Base-by-base conservation (phyloP, 2,888 invertebrate genomes). In the Pedicia rivosa region DNA sequence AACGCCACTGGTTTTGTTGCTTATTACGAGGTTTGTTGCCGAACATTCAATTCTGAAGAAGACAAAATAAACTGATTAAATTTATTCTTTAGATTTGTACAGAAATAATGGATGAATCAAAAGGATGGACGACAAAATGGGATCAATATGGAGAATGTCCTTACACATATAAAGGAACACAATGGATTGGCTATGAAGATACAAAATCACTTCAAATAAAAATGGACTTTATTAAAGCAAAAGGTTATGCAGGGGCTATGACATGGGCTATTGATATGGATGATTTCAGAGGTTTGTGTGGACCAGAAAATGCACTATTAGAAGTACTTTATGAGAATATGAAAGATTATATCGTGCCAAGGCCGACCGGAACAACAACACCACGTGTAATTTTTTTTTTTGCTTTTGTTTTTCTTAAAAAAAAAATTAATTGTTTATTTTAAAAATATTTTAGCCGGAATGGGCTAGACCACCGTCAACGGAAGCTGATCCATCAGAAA, bases 121-220 rank as follows among this genome's bases (percentile, higher is more conserved):
- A 72, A 6, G 78, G 72, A 3, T 90, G 90, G 90, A 82, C 79
- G 1, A 72, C 75, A 44, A 76, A 78, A 48, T 90, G 83, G 77
- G 90, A 90, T 51, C 75, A 79, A 20, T 62, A 68, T 20, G 90
- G 88, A 37, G 77, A 72, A 59, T 82, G 81, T 39, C 90, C 90
- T 2, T 90, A 79, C 53, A 77, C 83, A 1, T 86, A 81, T 62
- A 80, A 82, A 57, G 84, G 79, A 33, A 83, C 77, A 0, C 86
- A 86, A 52, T 91, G 90, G 90, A 81, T 90, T 12, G 90, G 90
- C 4, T 91, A 87, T 52, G 90, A 87, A 55, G 76, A 87, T 52
- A 69, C 73, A 0, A 68, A 69, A 49, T 87, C 86, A 46, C 68
- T 90, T 1, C 77, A 82, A 55, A 79, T 84, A 47, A 91, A 91